These are phyloP conservation scores for Pleuronectes platessa DNA, from an alignment of 2,113 vertebrate species.

Conservation along the genomic window DNA sequence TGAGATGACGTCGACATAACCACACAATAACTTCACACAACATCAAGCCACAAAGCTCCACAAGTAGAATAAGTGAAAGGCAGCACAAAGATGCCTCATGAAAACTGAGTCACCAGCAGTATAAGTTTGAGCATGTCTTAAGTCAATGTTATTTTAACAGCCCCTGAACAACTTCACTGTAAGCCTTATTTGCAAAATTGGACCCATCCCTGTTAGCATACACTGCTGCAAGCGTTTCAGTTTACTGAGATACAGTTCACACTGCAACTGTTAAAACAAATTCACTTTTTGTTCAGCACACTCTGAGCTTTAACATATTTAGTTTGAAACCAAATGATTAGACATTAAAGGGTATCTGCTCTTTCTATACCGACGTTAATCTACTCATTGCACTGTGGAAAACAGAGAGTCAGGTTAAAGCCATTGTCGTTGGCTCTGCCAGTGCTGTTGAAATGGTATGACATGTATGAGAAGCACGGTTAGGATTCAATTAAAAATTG, in stretches of 20 bases:
- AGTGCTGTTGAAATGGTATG: too few relatives aligned
- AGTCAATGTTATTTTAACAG: not conserved
- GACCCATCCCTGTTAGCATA: slow-evolving; percentile 31
- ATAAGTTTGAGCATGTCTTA: not conserved
- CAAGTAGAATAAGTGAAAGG: not conserved
- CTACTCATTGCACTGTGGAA: not conserved
- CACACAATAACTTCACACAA: not conserved
- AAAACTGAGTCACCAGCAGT: slow-evolving; percentile 26
- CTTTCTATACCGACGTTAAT: too few relatives aligned
- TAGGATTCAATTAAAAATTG: too few relatives aligned
- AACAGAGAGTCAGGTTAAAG: not conserved
- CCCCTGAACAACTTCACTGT: slow-evolving; percentile 3
- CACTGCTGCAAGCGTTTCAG: slow-evolving; percentile 7
- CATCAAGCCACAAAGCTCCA: not conserved
- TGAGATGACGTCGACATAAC: not conserved
- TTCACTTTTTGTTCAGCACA: not conserved
- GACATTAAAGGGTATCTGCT: not conserved
- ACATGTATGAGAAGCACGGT: too few relatives aligned
- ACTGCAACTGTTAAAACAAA: too few relatives aligned
- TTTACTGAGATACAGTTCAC: not conserved
- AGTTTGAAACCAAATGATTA: not conserved
- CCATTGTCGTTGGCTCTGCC: too few relatives aligned
- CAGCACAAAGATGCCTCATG: not conserved
- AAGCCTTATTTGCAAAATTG: not conserved
- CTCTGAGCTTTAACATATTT: not conserved